These are phyloP conservation scores for Alethe diademata DNA, from an alignment of 2,113 vertebrate species.

Conservation along the genomic window DNA sequence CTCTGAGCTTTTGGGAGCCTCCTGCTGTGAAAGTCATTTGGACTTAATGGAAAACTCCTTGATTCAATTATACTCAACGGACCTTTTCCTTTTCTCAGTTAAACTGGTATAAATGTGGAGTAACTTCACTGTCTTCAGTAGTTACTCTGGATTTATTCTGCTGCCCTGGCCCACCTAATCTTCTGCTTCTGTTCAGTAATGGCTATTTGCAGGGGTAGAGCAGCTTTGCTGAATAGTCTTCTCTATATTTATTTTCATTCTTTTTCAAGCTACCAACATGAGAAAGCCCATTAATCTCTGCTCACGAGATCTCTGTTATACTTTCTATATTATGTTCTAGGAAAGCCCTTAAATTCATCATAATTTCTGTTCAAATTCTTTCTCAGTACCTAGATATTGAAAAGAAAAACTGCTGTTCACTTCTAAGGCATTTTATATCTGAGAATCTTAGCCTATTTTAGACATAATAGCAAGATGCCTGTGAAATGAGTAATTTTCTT, in stretches of 20 bases:
- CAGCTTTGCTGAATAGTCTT: background rate
- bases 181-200: background rate
- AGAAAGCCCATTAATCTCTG: background rate
- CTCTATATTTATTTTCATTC: slow-evolving; percentile 19
- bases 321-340: background rate
- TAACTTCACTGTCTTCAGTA: background rate
- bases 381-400: background rate
- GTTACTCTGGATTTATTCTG: slow-evolving; percentile 41
- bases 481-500: background rate
- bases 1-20: slow-evolving; percentile 1
- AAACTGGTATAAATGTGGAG: slow-evolving; percentile 25
- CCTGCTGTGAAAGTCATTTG: slow-evolving; percentile 65
- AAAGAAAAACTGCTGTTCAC: background rate
- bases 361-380: background rate
- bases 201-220: background rate
- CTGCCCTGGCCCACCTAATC: background rate
- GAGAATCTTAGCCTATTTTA: background rate
- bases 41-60: slow-evolving; percentile 51
- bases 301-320: background rate
- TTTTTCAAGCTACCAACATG: background rate
- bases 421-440: background rate
- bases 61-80: slow-evolving; percentile 48
- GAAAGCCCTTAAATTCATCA: background rate
- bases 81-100: slow-evolving; percentile 32
- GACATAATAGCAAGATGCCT: background rate